These are phyloP conservation scores for Ctenomys sociabilis DNA, from an alignment of 2,113 vertebrate species.

Conservation along the genomic window DNA sequence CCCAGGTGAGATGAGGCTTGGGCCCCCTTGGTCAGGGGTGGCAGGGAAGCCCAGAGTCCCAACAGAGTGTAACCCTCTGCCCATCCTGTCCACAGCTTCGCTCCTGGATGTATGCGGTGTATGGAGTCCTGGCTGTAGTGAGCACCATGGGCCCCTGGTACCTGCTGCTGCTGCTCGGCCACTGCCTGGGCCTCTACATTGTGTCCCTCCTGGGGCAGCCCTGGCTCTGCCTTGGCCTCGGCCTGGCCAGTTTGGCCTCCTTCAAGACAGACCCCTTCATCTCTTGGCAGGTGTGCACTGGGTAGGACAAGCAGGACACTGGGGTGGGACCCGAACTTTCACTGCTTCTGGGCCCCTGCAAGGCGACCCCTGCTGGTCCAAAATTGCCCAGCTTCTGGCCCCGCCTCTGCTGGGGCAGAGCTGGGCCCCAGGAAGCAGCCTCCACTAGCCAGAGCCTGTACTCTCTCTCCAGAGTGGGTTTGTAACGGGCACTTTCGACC, in stretches of 20 bases:
- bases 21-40: neutral
- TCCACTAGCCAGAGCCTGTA: conserved; percentile 60
- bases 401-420: neutral
- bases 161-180: conserved; percentile 92
- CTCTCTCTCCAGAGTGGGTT: conserved; percentile 88
- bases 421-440: neutral
- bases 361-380: neutral
- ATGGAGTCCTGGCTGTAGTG: conserved; percentile 91
- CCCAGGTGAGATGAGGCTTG: conserved; percentile 89
- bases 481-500: conserved; percentile 91
- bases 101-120: conserved; percentile 91
- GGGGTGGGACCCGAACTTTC: neutral
- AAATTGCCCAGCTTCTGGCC: neutral
- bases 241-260: conserved; percentile 92
- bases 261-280: conserved; percentile 95
- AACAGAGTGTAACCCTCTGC: neutral
- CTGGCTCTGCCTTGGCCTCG: conserved; percentile 93
- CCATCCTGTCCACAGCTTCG: conserved; percentile 88
- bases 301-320: neutral
- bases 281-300: conserved; percentile 93
- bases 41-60: neutral
- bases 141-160: conserved; percentile 94
- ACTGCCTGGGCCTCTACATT: conserved; percentile 94
- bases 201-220: conserved; percentile 91
- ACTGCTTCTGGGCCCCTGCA: neutral